A percentile compares a stretch with the other conserved stretches of the same genome.
Conservation (phyloP, 2,888 invertebrate species). For the Plebejus argus region DNA sequence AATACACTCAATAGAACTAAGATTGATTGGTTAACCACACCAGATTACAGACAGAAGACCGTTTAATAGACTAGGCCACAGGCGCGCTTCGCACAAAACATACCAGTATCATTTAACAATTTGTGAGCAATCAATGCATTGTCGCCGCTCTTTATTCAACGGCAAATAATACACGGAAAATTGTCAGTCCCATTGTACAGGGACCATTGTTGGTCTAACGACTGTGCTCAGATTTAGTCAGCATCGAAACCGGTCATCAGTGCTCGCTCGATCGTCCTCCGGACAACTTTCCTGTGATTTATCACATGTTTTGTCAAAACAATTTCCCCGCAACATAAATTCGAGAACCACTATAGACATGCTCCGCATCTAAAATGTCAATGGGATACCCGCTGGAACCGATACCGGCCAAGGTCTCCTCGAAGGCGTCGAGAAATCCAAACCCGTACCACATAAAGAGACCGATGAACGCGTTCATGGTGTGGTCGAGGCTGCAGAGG, state of each 20-base stretch:
- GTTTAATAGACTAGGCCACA: constrained; percentile 65
- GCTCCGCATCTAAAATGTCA: constrained; percentile 24
- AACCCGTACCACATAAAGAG: constrained; percentile 90
- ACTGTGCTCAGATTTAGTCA: constrained; percentile 71
- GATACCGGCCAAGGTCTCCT: constrained; percentile 52
- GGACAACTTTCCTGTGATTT: constrained; percentile 49
- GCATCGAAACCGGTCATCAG: constrained; percentile 67
- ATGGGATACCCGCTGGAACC: constrained; percentile 65
- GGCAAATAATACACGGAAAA: constrained; percentile 79
- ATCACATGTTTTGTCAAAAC: constrained; percentile 9
- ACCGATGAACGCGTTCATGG: constrained; percentile 99
- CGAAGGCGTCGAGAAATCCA: constrained; percentile 78
- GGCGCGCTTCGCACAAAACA: constrained; percentile 76
- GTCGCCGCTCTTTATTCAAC: constrained; percentile 80
- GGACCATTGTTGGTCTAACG: constrained; percentile 75
- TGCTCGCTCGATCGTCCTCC: constrained; percentile 57
- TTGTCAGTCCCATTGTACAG: constrained; percentile 75
- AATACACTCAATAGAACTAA: constrained; percentile 8
- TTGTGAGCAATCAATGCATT: constrained; percentile 80
- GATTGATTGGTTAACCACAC: constrained; percentile 35
- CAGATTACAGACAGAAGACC: constrained; percentile 39
- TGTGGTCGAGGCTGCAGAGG: constrained; percentile 95
- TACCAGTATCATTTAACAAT: constrained; percentile 80
- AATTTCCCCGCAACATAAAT: background rate
- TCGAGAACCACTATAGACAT: background rate